Base-by-base conservation (phyloP, 1,140 invertebrate species). In the Ditylenchus dipsaci region DNA sequence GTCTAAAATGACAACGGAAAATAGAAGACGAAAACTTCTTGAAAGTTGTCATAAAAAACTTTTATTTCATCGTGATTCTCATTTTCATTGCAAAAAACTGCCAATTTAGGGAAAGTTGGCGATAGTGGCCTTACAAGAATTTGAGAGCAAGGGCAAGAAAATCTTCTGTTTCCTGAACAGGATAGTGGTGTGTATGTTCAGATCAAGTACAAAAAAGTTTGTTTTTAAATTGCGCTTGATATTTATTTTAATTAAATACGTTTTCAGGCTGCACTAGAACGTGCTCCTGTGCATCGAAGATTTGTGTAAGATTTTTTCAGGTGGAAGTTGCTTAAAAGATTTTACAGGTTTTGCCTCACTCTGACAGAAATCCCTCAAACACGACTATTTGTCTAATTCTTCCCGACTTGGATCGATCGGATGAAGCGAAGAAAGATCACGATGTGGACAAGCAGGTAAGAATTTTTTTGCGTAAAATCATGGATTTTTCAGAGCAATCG, bases 401-500 rank as follows among this genome's bases (percentile, higher is more conserved):
- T 23, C 71, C 76, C 9, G 75, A 76, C 42, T 53, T 76, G 23
- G 58, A 79, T 15, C 67, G 63, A 33, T 71, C 76, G 15, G 45
- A 64, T 49, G 26, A 30, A 5, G 61, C 79, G 7, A 13, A 17
- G 26, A 38, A 49, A 1, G 72, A 78, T 49, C 76, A 59, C 19
- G 75, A 76, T 64, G 76, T 78, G 38, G 75, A 76, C n/a, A 69
- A 69, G 38, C 65, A 76, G n/a, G 33, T 38, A n/a, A n/a, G 33
- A 38, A 38, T 38, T 38, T 38, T 38, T 38, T 5, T 38, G 3
- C 11, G 11, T 5, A 38, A 38, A n/a, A n/a, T n/a, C n/a, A n/a
- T n/a, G n/a, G n/a, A n/a, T n/a, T n/a, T n/a, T n/a, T n/a, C n/a
- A n/a, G n/a, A n/a, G n/a, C n/a, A n/a, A n/a, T n/a, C n/a, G n/a